Evolutionary conservation across 2,797 vertebrate species (phyloP).

Genomic region (Anniella stebbinsi): DNA sequence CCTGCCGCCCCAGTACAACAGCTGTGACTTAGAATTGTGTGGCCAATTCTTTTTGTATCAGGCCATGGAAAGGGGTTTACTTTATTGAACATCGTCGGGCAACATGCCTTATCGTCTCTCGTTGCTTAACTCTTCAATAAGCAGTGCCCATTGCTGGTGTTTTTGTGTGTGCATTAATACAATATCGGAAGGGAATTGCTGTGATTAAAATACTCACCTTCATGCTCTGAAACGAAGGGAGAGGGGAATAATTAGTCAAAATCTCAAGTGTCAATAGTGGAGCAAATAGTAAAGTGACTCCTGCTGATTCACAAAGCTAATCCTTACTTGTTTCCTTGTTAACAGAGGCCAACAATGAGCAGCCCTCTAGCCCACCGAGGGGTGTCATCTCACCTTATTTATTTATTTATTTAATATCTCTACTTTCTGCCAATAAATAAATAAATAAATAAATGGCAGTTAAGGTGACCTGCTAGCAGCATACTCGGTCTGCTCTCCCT

Average conservation of each 20-base stretch:
- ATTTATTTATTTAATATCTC: too few relatives aligned
- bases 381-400: not conserved
- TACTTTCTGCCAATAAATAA: too few relatives aligned
- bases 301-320: not conserved
- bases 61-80: not conserved
- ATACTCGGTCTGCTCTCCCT: not conserved
- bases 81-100: constrained; percentile 29
- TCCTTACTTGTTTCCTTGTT: not conserved
- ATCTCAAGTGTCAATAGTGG: not conserved
- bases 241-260: constrained; percentile 7
- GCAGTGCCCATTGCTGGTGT: constrained; percentile 44
- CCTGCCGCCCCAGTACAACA: constrained; percentile 40
- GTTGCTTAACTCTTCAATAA: constrained; percentile 30
- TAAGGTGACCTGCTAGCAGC: not conserved
- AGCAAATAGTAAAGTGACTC: not conserved
- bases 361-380: too few relatives aligned
- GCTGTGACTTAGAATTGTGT: constrained; percentile 14
- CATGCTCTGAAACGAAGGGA: not conserved
- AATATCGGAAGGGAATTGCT: constrained; percentile 3
- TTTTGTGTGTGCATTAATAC: constrained; percentile 23
- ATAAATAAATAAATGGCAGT: not conserved
- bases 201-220: constrained; percentile 20
- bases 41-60: not conserved
- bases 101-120: not conserved
- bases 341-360: not conserved